Base-by-base conservation (phyloP, 2,113 vertebrate genomes). In the Eurystomus gularis region DNA sequence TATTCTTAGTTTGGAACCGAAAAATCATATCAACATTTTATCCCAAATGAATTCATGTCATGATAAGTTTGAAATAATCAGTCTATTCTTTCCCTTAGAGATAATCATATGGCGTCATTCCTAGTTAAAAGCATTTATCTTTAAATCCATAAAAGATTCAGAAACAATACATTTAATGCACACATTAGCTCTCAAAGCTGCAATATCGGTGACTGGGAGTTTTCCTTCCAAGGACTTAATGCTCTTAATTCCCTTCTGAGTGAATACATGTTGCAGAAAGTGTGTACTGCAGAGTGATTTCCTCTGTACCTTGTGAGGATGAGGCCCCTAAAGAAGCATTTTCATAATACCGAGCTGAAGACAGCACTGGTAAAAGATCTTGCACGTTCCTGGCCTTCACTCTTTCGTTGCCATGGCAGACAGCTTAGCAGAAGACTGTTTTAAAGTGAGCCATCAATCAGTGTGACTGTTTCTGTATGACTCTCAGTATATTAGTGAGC, bases 381-480 rank as follows among this genome's bases (percentile, higher is more conserved):
- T 29, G 33, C 24, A 26, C 86, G 70, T 94, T 94, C 70, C 91
- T 94, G 57, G 55, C 69, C 83, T 95, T 96, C 51, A 61, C 44
- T 95, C 54, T 77, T 71, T 57, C 3, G 7, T 51, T 92, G 51
- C 65, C 82, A 64, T 61, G 51, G 82, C 65, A 70, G 28, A 40
- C 20, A 90, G 78, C 76, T 95, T 57, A 95, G 80, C 54, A 89
- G 57, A 78, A 35, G 54, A 58, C 26, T 44, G 48, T 58, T 94
- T 95, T 94, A 82, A 84, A 94, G 88, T 91, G 40, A 93, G 71
- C 54, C 81, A 86, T 97, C 86, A 89, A 64, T 97, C 91, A 96
- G 16, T 52, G 54, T 28, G 93, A 19, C 33, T 77, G 25, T 39
- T 86, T 92, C 37, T 65, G 39, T 7, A 66, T 79, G 85, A 87